Conservation (phyloP, 2,113 vertebrate species). For the Tapirus terrestris region DNA sequence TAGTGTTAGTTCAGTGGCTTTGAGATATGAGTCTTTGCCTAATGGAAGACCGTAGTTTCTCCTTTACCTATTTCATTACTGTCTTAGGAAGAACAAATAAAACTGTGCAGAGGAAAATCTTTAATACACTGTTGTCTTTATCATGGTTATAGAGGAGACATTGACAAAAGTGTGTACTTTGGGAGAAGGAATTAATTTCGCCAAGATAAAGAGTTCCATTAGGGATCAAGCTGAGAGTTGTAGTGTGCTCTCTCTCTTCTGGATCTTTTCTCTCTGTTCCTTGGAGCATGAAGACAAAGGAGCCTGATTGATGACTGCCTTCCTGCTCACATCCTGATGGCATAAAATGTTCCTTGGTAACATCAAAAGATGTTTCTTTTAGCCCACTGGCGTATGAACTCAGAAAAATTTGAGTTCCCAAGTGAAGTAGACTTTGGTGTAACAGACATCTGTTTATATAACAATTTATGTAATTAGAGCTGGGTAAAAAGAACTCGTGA, state of each 20-base stretch:
- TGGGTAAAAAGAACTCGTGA: conserved; percentile 51
- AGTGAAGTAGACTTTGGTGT: conserved; percentile 37
- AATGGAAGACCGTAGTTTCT: neutral
- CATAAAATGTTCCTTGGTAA: conserved; percentile 35
- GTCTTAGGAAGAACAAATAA: conserved; percentile 34
- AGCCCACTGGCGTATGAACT: conserved; percentile 55
- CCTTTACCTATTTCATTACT: neutral
- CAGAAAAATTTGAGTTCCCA: conserved; percentile 60
- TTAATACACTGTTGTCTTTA: neutral
- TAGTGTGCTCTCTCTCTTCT: neutral
- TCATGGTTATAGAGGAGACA: neutral
- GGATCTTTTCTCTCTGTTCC: conserved; percentile 40
- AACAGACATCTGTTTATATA: conserved; percentile 70
- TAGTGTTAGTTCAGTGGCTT: neutral
- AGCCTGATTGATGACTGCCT: conserved; percentile 1
- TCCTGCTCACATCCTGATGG: neutral
- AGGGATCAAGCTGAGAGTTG: neutral
- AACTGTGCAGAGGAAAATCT: neutral
- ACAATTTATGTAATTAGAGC: conserved; percentile 71
- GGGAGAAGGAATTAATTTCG: conserved; percentile 25
- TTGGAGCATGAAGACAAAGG: conserved; percentile 28
- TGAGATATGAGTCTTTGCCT: neutral
- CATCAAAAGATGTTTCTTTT: conserved; percentile 66
- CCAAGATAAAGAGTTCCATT: neutral
- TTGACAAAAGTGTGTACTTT: conserved; percentile 5